Base-by-base conservation (phyloP, 2,797 vertebrate species). In the Alcedo quadribrachys region DNA sequence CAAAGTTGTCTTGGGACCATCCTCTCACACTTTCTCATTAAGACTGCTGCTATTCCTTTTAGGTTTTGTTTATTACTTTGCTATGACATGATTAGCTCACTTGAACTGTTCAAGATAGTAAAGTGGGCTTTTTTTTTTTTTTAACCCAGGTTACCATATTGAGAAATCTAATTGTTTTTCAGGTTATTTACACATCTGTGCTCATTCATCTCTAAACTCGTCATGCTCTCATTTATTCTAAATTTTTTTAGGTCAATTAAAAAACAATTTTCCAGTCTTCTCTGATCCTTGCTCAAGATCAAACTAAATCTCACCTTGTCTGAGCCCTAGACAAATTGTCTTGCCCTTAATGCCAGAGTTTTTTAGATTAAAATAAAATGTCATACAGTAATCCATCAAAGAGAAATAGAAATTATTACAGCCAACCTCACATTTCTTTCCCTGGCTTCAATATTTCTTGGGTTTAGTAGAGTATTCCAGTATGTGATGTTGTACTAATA, bases 291-390 rank as follows among this genome's bases (percentile, higher is more conserved):
- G 18, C 60, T 75, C 78, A 67, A 91, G 43, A 81, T 57, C 50
- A 61, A 50, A 24, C 37, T 68, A 75, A 68, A 81, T 66, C 42
- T 81, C 67, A 58, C 74, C 62, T 75, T 86, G 37, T 48, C 61
- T 51, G 21, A 92, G 32, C 14, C 11, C 28, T 37, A 50, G 54
- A 78, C 22, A 95, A 93, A 86, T 65, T 71, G 17, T 61, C 37
- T 78, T 78, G 70, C 42, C 70, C 74, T 65, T 65, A 88, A 79
- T 30, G n/a, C 7, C 33, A 90, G 25, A 50, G 27, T n/a, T 46
- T 67, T 89, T 94, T 74, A 46, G 62, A 87, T 75, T 89, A 73
- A 84, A 91, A 90, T 54, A 68, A 90, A 65, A 53, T 40, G 15
- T 27, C 74, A 71, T 53, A 33, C 1, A 90, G 54, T 21, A 66